Conservation (phyloP, 2,113 vertebrate species). For the Phalacrocorax carbo region DNA sequence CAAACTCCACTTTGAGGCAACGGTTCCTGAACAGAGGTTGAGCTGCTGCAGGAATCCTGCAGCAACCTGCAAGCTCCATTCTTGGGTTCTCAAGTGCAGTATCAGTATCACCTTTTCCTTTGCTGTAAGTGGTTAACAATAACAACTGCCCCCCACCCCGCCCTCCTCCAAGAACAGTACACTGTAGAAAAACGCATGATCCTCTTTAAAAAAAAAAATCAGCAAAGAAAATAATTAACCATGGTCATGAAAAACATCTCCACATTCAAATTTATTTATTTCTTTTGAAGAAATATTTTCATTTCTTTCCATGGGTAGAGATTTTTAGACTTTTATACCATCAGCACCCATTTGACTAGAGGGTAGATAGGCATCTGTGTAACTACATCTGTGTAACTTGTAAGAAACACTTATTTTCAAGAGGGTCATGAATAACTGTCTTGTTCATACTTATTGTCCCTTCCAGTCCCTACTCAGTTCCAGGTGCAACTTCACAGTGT, state of each 20-base stretch:
- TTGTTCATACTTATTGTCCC: background rate
- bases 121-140: background rate
- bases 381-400: background rate
- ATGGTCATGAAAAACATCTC: background rate
- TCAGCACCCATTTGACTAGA: background rate
- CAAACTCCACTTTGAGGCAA: background rate
- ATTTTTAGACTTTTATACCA: background rate
- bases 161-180: background rate
- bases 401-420: background rate
- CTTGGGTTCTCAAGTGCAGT: background rate
- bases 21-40: background rate
- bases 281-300: background rate
- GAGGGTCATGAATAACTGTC: background rate
- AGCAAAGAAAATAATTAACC: background rate
- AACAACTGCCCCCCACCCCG: fast-evolving
- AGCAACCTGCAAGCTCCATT: background rate
- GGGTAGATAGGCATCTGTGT: background rate
- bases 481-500: background rate
- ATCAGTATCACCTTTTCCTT: background rate
- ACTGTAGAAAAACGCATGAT: background rate
- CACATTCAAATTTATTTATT: background rate
- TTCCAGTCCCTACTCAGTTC: background rate
- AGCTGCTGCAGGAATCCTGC: background rate
- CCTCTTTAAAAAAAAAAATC: background rate
- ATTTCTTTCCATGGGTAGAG: background rate